Conservation (phyloP, 2,113 vertebrate species). For the Myanophis thanlyinensis region DNA sequence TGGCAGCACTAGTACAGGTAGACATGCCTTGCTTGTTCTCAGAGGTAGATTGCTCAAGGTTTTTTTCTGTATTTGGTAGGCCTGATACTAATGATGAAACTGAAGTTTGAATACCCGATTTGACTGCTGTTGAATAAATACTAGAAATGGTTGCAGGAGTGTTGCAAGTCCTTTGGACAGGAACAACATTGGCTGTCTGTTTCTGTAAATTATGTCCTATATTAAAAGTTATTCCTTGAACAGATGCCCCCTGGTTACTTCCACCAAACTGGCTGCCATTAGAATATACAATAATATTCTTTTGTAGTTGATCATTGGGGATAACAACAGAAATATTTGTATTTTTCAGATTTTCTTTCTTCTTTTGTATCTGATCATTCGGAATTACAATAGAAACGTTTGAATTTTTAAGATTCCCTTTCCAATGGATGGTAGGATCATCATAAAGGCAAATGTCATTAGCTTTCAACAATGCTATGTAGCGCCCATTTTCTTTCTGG, state of each 20-base stretch:
- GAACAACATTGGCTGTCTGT: constrained; percentile 82
- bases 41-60: constrained; percentile 53
- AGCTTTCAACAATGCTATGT: constrained; percentile 93
- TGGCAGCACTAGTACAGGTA: constrained; percentile 14
- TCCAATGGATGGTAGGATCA: constrained; percentile 97
- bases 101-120: constrained; percentile 75
- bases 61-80: constrained; percentile 72
- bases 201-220: constrained; percentile 79
- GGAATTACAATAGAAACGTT: constrained; percentile 91
- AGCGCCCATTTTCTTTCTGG: constrained; percentile 90
- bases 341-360: constrained; percentile 82
- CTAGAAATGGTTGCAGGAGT: constrained; percentile 75
- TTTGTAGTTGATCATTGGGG: constrained; percentile 84
- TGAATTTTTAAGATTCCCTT: constrained; percentile 86
- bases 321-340: constrained; percentile 89
- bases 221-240: constrained; percentile 76
- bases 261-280: constrained; percentile 81
- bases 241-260: constrained; percentile 74
- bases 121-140: constrained; percentile 78
- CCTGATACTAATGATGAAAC: constrained; percentile 69
- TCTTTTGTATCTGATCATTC: constrained; percentile 85
- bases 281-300: constrained; percentile 93
- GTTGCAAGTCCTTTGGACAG: constrained; percentile 83
- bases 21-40: constrained; percentile 40
- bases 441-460: constrained; percentile 94